phyloP scores from a whole-genome alignment of 2,888 invertebrate species.

The Lacanobia wlatinum region DNA sequence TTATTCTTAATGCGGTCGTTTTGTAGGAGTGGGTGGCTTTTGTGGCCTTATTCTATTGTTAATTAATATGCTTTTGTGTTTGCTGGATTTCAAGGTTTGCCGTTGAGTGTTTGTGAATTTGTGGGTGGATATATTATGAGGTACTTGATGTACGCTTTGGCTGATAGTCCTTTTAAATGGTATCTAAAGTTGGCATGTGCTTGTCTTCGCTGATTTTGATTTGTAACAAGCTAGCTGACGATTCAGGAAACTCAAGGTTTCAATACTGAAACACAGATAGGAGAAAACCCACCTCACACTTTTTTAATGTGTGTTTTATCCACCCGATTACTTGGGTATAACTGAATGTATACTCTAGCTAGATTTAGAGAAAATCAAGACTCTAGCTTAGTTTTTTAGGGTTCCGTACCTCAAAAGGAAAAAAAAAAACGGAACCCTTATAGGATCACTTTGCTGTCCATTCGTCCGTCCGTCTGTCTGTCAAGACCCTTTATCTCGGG shows the following conservation, averaged over 20 bases:
- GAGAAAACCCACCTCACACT: neutral
- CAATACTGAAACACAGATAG: neutral
- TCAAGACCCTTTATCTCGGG: too few relatives aligned
- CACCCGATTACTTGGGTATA: neutral
- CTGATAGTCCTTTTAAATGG: too few relatives aligned
- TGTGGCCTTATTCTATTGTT: conserved; percentile 44
- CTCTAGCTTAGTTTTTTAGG: too few relatives aligned
- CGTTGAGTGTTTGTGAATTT: neutral
- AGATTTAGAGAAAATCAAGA: too few relatives aligned
- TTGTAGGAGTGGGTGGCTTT: conserved; percentile 39
- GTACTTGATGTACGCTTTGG: too few relatives aligned
- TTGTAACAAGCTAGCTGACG: neutral
- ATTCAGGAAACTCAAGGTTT: neutral
- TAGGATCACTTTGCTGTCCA: too few relatives aligned
- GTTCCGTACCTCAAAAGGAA: too few relatives aligned
- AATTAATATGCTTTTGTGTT: conserved; percentile 26
- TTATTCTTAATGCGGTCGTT: conserved; percentile 59
- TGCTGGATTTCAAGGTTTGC: conserved; percentile 1
- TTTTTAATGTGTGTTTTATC: neutral
- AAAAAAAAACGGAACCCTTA: too few relatives aligned
- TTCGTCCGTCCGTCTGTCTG: too few relatives aligned
- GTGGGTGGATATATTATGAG: neutral
- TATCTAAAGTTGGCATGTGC: too few relatives aligned
- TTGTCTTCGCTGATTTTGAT: too few relatives aligned
- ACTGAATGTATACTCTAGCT: too few relatives aligned